Conservation (phyloP, 1,140 invertebrate genomes). For the Scaptodrosophila lebanonensis region DNA sequence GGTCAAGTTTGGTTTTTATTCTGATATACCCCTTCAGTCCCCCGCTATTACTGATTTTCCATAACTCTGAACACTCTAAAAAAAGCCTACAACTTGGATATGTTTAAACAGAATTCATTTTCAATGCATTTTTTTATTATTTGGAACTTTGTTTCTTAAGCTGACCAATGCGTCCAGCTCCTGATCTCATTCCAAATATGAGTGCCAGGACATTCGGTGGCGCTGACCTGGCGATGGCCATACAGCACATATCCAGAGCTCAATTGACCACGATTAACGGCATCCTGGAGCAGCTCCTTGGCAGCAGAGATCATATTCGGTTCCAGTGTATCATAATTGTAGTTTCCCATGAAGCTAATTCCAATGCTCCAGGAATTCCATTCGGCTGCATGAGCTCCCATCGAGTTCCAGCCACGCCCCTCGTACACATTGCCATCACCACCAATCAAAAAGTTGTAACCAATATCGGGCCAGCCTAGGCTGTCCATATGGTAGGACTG, state of each 20-base stretch:
- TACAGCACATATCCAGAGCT: constrained; percentile 81
- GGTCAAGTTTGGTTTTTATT: too few species aligned
- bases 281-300: constrained; percentile 81
- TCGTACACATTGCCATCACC: constrained; percentile 81
- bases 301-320: constrained; percentile 76
- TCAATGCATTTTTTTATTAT: constrained; percentile 22
- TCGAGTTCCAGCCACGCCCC: constrained; percentile 84
- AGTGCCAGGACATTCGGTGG: constrained; percentile 84
- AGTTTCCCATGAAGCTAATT: constrained; percentile 81
- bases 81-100: too few species aligned
- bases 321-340: constrained; percentile 57
- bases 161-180: constrained; percentile 81
- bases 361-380: constrained; percentile 83
- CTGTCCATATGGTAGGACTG: constrained; percentile 80
- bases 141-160: constrained; percentile 6
- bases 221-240: constrained; percentile 83
- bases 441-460: constrained; percentile 81
- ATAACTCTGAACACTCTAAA: too few species aligned
- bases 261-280: constrained; percentile 80
- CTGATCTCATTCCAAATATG: constrained; percentile 81
- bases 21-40: too few species aligned
- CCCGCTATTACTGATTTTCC: too few species aligned
- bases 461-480: constrained; percentile 82
- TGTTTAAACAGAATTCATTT: too few species aligned
- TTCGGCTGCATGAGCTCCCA: constrained; percentile 82